Conservation (phyloP, 2,113 vertebrate genomes). For the Sterrhoptilus dennistouni region DNA sequence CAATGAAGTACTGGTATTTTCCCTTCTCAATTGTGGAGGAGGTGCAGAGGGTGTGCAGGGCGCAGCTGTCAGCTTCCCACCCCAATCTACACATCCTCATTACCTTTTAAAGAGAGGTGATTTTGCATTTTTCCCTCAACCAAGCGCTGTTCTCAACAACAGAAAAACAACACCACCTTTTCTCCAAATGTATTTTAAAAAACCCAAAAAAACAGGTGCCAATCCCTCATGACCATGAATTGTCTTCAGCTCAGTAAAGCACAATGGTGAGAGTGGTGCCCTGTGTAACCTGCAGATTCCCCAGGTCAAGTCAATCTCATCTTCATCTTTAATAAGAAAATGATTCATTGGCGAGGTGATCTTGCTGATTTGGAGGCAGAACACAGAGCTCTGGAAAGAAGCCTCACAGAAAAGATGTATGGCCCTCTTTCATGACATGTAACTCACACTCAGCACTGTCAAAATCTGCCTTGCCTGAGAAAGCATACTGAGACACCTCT, state of each 20-base stretch:
- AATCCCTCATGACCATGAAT: not conserved
- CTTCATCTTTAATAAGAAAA: not conserved
- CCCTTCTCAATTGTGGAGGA: not conserved
- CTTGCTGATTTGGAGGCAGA: not conserved
- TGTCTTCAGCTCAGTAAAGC: not conserved
- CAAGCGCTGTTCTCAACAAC: not conserved
- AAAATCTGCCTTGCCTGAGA: not conserved
- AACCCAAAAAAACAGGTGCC: not conserved
- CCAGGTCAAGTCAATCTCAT: not conserved
- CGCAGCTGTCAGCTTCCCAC: not conserved
- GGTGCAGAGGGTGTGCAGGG: not conserved
- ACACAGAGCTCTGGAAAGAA: not conserved
- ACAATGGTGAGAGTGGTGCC: rapidly evolving
- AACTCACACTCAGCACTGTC: not conserved
- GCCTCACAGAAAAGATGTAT: conserved; percentile 2
- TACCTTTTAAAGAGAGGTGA: not conserved
- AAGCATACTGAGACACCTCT: not conserved
- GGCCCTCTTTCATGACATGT: not conserved
- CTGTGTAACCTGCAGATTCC: not conserved
- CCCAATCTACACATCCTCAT: not conserved
- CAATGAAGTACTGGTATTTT: not conserved
- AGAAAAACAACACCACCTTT: not conserved
- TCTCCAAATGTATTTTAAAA: not conserved
- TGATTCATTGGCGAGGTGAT: not conserved
- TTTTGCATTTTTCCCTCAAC: conserved; percentile 16